Evolutionary conservation across 1,140 invertebrate genomes (phyloP).

Genomic region (Orius insidiosus): DNA sequence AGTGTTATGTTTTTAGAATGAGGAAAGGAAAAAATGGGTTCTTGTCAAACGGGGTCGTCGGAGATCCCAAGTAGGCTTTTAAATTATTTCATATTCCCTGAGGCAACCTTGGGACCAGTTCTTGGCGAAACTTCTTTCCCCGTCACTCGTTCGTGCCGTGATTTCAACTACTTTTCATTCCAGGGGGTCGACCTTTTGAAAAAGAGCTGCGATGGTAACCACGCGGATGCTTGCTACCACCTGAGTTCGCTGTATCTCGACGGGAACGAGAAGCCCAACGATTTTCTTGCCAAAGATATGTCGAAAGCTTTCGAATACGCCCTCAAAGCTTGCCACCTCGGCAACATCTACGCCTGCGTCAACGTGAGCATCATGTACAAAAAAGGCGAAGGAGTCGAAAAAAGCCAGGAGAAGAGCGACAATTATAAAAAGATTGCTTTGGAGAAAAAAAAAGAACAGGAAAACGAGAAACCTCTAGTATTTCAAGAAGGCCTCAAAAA

Average conservation of each 20-base stretch:
- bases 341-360: constrained; percentile 69
- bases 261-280: constrained; percentile 35
- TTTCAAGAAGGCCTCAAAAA: too few species aligned
- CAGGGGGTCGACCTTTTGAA: constrained; percentile 49
- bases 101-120: too few species aligned
- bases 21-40: too few species aligned
- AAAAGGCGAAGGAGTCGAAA: constrained; percentile 40
- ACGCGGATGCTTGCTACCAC: constrained; percentile 58
- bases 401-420: constrained; percentile 49
- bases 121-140: too few species aligned
- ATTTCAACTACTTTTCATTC: too few species aligned
- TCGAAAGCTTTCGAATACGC: constrained; percentile 57
- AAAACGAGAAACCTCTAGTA: too few species aligned
- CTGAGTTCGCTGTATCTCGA: constrained; percentile 57
- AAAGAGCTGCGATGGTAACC: constrained; percentile 55
- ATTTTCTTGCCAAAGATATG: constrained; percentile 35
- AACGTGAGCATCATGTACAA: constrained; percentile 72
- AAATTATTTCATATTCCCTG: too few species aligned
- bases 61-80: too few species aligned
- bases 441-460: too few species aligned
- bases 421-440: constrained; percentile 50
- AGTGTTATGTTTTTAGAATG: too few species aligned
- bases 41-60: too few species aligned
- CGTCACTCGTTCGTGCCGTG: too few species aligned
- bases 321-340: constrained; percentile 55